These are phyloP conservation scores for Calidris pygmaea DNA, from an alignment of 2,113 vertebrate species.

Conservation along the genomic window DNA sequence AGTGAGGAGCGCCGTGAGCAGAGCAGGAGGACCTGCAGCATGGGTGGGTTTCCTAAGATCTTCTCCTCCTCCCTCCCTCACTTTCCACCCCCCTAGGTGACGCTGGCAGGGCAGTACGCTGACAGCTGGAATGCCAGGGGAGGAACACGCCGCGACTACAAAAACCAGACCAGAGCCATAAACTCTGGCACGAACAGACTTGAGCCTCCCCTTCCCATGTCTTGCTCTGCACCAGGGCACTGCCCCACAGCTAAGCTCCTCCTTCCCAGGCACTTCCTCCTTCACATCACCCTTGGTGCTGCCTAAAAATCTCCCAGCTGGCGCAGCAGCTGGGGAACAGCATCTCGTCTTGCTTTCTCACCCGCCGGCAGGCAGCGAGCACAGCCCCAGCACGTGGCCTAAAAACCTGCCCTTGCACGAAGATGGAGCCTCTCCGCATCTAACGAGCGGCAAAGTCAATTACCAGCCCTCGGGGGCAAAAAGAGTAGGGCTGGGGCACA, in stretches of 20 bases:
- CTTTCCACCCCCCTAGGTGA: neutral
- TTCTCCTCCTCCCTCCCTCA: neutral
- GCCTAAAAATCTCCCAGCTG: neutral
- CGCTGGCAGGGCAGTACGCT: neutral
- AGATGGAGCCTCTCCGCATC: neutral
- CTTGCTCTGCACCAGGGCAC: neutral
- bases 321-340: neutral
- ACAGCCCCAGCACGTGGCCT: neutral
- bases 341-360: neutral
- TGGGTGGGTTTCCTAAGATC: neutral
- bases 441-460: neutral
- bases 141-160: rapidly evolving
- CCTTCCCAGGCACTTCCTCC: neutral
- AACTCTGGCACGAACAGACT: neutral
- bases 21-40: neutral
- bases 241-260: neutral
- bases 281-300: too few relatives aligned
- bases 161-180: too few relatives aligned
- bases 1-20: neutral
- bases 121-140: neutral
- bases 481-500: neutral
- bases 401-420: neutral
- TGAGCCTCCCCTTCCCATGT: rapidly evolving
- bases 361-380: neutral
- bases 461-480: neutral